A percentile compares a stretch with the other conserved stretches of the same genome.
Conservation (phyloP, 2,888 invertebrate genomes). For the Empis livida region DNA sequence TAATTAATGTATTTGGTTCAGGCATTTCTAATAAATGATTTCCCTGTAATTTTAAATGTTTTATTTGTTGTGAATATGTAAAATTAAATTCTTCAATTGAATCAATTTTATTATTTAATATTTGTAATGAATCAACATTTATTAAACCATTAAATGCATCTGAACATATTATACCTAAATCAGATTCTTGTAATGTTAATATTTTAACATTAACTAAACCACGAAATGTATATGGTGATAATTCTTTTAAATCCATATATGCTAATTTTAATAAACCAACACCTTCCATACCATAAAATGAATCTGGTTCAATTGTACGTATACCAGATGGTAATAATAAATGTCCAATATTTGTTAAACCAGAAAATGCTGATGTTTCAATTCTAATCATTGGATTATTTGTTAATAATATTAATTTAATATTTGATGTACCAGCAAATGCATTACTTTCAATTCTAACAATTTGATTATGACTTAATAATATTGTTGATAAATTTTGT, state of each 20-base stretch:
- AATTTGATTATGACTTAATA: conserved; percentile 57
- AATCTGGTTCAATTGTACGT: conserved; percentile 58
- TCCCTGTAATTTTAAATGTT: conserved; percentile 59
- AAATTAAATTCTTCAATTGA: conserved; percentile 63
- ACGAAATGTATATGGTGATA: conserved; percentile 59
- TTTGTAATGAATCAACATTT: conserved; percentile 57
- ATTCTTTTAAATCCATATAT: conserved; percentile 66
- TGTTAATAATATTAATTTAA: conserved; percentile 66
- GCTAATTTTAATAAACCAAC: conserved; percentile 71
- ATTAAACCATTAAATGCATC: conserved; percentile 66
- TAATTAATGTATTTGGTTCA: conserved; percentile 48
- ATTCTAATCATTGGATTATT: conserved; percentile 75
- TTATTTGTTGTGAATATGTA: conserved; percentile 55
- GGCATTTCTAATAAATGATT: conserved; percentile 75
- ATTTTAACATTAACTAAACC: conserved; percentile 63
- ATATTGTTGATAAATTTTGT: conserved; percentile 62
- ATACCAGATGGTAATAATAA: conserved; percentile 75
- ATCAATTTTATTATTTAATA: conserved; percentile 77
- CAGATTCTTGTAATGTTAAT: conserved; percentile 69
- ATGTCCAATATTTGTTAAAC: conserved; percentile 68
- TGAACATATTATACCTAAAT: conserved; percentile 57
- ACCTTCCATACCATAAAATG: conserved; percentile 68
- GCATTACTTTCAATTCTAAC: conserved; percentile 61
- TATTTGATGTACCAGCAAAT: conserved; percentile 75
- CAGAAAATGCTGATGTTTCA: conserved; percentile 71